Conservation (phyloP, 1,140 invertebrate genomes). For the Chironomus tepperi region DNA sequence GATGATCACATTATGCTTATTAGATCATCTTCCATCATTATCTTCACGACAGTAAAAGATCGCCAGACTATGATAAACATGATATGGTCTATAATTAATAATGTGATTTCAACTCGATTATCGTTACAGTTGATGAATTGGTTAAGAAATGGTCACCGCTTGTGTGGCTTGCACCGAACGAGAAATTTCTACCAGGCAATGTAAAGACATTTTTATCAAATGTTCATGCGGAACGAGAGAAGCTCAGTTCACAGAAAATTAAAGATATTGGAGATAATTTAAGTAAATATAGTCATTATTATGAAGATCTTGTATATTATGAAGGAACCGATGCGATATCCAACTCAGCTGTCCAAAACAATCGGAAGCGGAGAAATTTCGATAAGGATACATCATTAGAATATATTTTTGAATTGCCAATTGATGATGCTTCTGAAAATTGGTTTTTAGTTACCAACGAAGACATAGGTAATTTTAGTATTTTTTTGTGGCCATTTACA, state of each 20-base stretch:
- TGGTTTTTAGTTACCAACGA: constrained; percentile 46
- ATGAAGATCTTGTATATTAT: constrained; percentile 26
- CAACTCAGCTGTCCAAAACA: neutral
- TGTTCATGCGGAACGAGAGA: constrained; percentile 40
- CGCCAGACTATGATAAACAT: too few species aligned
- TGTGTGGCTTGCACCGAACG: constrained; percentile 53
- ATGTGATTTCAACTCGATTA: neutral
- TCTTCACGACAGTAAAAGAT: neutral
- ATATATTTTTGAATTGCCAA: constrained; percentile 27
- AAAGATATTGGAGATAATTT: constrained; percentile 13
- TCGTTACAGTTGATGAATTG: constrained; percentile 42
- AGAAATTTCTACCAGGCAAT: constrained; percentile 50
- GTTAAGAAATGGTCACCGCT: constrained; percentile 52
- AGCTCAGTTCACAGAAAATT: neutral
- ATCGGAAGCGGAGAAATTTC: constrained; percentile 10
- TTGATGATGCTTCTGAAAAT: constrained; percentile 38
- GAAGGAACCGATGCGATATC: neutral
- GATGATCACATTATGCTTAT: neutral
- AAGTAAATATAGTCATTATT: constrained; percentile 25
- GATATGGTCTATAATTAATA: neutral
- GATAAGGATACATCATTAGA: constrained; percentile 22
- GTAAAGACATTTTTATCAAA: constrained; percentile 52
- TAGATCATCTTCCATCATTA: neutral
- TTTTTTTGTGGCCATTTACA: too few species aligned
- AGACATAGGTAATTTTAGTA: constrained; percentile 40